Evolutionary conservation across 2,888 invertebrate genomes (phyloP), one percentile per base, ranked within the genome.

Genomic region (Pheosia tremula): DNA sequence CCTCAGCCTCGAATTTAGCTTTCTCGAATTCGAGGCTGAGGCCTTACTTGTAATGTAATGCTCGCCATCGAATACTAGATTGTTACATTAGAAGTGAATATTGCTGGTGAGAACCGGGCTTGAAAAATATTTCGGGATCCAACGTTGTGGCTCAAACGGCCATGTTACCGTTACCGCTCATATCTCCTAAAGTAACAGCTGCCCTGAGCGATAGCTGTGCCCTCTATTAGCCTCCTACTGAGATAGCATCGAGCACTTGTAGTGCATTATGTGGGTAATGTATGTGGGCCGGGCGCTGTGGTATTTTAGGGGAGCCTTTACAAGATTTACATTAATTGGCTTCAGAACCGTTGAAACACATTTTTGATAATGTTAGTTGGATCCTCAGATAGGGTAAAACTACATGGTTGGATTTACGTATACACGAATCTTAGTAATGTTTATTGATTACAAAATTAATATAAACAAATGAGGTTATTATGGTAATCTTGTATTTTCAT

Each of bases 241-340:
- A 74, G 80, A 79, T 79, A 77, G 74, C 72, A 67, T 68, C 60
- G 60, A 62, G 52, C 63, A 72, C 72, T 75, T 68, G 59, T 65
- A 65, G 62, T 72, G 74, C 74, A 79, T 77, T 63, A 72, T 73
- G 72, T 67, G 70, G 64, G 60, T 59, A 69, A 67, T 71, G 68
- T 68, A 73, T 71, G 67, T 74, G 71, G 71, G 68, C 72, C 66
- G 49, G 52, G 6, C 50, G 61, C 58, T 61, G 50, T 52, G 49
- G 59, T 70, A 64, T 70, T 62, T 24, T 57, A 60, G 52, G 61
- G 56, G 41, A 39, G 59, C 61, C 56, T 50, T 55, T 61, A 47
- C 61, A 47, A n/a, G 60, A 58, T 61, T 60, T 43, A 49, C 38
- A 53, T 62, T 63, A 64, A 68, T 71, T 71, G 49, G 37, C 62